A percentile compares a stretch with the other conserved stretches of the same genome.
phyloP scores from a whole-genome alignment of 2,888 invertebrate species.

The Dryadula phaetusa region DNA sequence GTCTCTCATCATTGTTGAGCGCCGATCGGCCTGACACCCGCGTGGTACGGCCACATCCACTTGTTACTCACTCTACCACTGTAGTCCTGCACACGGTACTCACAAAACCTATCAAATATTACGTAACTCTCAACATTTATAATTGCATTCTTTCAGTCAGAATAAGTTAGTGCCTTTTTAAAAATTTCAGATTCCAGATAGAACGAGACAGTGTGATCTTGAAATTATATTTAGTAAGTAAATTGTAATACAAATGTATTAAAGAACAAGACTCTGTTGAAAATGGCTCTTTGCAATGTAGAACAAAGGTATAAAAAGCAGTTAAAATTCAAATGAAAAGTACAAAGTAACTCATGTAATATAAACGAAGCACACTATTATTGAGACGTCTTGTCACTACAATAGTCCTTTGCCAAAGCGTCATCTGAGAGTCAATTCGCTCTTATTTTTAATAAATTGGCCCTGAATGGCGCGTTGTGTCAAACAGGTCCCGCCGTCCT shows the following conservation, averaged over 20 bases:
- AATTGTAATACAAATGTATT: too few relatives aligned
- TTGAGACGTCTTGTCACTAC: neutral
- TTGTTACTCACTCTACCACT: too few relatives aligned
- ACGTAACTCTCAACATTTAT: too few relatives aligned
- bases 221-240: too few relatives aligned
- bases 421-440: neutral
- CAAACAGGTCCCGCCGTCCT: slow-evolving; percentile 1
- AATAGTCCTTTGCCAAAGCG: neutral
- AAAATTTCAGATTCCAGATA: too few relatives aligned
- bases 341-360: neutral
- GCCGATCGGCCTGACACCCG: neutral
- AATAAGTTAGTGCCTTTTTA: too few relatives aligned
- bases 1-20: neutral
- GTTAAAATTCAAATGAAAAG: neutral
- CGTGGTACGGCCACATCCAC: neutral
- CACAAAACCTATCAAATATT: too few relatives aligned
- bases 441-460: slow-evolving; percentile 11
- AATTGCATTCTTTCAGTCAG: too few relatives aligned
- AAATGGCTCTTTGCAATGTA: too few relatives aligned
- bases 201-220: too few relatives aligned
- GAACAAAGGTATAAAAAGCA: neutral
- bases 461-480: neutral
- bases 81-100: too few relatives aligned
- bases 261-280: neutral
- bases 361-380: neutral